Conservation (phyloP, 1,140 invertebrate genomes). For the Drosophila nigromelanica region DNA sequence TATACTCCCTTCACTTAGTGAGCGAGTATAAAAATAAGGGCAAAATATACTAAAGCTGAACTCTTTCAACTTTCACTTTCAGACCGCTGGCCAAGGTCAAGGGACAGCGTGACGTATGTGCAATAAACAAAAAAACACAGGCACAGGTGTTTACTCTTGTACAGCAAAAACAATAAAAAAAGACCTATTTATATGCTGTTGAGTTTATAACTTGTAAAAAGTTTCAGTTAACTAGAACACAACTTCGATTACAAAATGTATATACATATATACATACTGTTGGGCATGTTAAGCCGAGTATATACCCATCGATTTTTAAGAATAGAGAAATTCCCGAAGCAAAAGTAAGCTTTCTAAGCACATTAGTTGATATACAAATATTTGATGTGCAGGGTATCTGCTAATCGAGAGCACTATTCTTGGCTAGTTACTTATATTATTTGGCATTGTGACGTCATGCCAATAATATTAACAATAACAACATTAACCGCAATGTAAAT, state of each 20-base stretch:
- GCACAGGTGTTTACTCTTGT: constrained; percentile 20
- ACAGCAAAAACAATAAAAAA: constrained; percentile 14
- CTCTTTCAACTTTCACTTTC: constrained; percentile 31
- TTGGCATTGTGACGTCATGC: constrained; percentile 61
- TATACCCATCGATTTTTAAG: too few relatives aligned
- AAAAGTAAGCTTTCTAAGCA: too few relatives aligned
- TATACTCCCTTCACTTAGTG: too few relatives aligned
- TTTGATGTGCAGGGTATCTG: background rate
- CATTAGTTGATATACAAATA: background rate
- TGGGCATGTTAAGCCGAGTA: too few relatives aligned
- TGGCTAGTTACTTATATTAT: background rate
- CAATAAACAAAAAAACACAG: constrained; percentile 6
- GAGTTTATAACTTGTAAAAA: constrained; percentile 9
- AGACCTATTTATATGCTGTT: background rate
- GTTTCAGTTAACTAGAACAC: background rate
- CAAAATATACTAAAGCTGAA: background rate
- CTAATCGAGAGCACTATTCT: background rate
- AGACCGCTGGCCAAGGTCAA: constrained; percentile 51
- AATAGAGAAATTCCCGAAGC: too few relatives aligned
- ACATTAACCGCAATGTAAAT: constrained; percentile 57
- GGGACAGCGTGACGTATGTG: constrained; percentile 33
- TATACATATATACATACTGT: too few relatives aligned
- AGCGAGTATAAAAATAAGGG: background rate
- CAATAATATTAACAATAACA: constrained; percentile 27
- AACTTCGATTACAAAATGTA: background rate